A percentile compares a stretch with the other conserved stretches of the same genome.
Conservation (phyloP, 2,113 vertebrate genomes). For the Etheostoma cragini region DNA sequence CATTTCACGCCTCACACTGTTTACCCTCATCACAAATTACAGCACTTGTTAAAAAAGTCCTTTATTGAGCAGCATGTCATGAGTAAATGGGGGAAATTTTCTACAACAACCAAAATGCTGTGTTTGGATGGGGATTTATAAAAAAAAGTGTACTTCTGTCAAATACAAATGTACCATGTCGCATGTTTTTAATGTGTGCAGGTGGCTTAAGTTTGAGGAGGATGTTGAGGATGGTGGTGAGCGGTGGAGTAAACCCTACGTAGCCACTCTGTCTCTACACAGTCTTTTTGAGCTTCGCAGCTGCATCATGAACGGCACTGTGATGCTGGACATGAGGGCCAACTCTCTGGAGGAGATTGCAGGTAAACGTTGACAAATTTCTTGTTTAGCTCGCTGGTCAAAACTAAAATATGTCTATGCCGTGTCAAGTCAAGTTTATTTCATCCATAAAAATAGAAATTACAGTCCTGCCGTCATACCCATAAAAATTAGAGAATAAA, state of each 20-base stretch:
- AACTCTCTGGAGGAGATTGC: slow-evolving; percentile 97
- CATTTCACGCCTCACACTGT: rapidly evolving
- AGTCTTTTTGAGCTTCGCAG: slow-evolving; percentile 97
- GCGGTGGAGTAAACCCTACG: slow-evolving; percentile 98
- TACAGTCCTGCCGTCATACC: too few relatives aligned
- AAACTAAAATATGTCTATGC: not conserved
- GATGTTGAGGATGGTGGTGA: slow-evolving; percentile 98
- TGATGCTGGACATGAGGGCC: slow-evolving; percentile 98
- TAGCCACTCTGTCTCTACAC: slow-evolving; percentile 96
- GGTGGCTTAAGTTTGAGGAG: slow-evolving; percentile 99
- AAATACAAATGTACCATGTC: not conserved
- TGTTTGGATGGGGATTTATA: not conserved
- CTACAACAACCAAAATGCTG: not conserved
- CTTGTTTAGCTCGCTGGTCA: not conserved
- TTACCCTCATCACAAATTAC: not conserved
- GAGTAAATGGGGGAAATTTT: not conserved
- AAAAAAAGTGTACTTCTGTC: not conserved
- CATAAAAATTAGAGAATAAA: too few relatives aligned
- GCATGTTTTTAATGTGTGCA: slow-evolving; percentile 57
- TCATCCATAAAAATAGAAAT: too few relatives aligned
- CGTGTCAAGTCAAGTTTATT: too few relatives aligned
- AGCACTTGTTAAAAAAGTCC: not conserved
- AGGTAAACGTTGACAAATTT: slow-evolving; percentile 80
- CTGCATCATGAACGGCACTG: slow-evolving; percentile 97
- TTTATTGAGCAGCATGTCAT: not conserved